These are phyloP conservation scores for Gnathonemus echidnorhynchus DNA, from an alignment of 2,113 vertebrate genomes.

Conservation along the genomic window DNA sequence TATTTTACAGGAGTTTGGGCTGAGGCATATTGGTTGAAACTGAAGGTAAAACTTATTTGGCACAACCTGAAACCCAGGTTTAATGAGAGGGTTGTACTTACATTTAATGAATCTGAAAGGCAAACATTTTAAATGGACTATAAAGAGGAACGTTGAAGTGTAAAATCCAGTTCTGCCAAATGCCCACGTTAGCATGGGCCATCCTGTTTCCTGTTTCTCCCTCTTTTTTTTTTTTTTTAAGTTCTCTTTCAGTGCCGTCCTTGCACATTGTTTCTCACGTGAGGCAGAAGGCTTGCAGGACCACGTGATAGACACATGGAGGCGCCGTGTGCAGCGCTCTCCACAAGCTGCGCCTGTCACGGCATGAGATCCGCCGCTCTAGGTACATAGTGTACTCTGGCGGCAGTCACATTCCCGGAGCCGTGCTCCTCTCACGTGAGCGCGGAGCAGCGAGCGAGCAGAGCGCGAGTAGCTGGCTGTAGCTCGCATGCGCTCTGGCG, in stretches of 20 bases:
- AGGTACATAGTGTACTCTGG: slow-evolving; percentile 13
- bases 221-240: too few species aligned
- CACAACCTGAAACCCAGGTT: neutral
- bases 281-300: slow-evolving; percentile 1
- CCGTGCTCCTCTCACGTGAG: slow-evolving; percentile 6
- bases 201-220: neutral
- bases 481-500: neutral
- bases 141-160: neutral
- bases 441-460: neutral
- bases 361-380: slow-evolving; percentile 12
- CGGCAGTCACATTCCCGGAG: slow-evolving; percentile 6
- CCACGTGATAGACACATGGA: slow-evolving; percentile 22
- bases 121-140: neutral
- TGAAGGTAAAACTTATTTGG: neutral
- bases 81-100: neutral
- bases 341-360: slow-evolving; percentile 3
- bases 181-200: neutral
- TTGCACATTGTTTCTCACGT: slow-evolving; percentile 19
- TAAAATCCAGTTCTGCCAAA: neutral
- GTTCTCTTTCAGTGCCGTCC: neutral
- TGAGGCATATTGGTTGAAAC: neutral
- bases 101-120: neutral
- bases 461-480: neutral
- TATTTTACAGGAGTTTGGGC: neutral
- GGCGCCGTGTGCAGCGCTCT: slow-evolving; percentile 20